Base-by-base conservation (phyloP, 2,888 invertebrate genomes). In the Carabus problematicus region DNA sequence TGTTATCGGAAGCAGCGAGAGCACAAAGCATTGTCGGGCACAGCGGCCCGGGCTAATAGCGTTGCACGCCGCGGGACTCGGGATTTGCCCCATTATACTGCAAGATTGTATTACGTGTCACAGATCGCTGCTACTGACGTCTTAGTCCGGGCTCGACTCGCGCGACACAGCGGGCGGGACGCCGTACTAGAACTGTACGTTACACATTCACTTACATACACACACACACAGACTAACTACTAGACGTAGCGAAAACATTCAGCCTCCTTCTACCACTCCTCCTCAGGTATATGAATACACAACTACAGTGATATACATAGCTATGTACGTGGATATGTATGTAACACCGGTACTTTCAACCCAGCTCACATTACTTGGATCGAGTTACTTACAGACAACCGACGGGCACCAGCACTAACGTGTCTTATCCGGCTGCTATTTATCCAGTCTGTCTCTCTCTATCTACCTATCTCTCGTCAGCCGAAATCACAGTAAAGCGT, bases 1-100 rank as follows among this genome's bases (percentile, higher is more conserved):
- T 66, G 66, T 70, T 70, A 70, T 61, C 60, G 64, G 60, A 70
- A 60, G 43, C 61, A 14, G 60, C 58, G 47, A 64, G 47, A 47
- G 16, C 64, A 47, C 66, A 67, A 67, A 59, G 66, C 59, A 49
- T 59, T 59, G 55, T 47, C 55, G 55, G 56, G 18, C 52, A 56
- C 45, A 61, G 39, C 56, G 71, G 54, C 52, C 54, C 72, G 74
- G 76, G 73, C 76, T 79, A 78, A 80, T 78, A 77, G 78, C 77
- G 77, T 75, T 76, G 75, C 75, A 74, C 74, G 73, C 72, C 56
- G 67, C 63, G 70, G 76, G 74, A 75, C 72, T 74, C 72, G 72
- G 78, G 78, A 80, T 80, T 79, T 79, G 79, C 77, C 78, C 80
- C 78, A 80, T 80, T 80, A 80, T 80, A 76, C 77, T 76, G 52